Conservation (phyloP, 2,797 vertebrate species). For the Gymnocypris eckloni region DNA sequence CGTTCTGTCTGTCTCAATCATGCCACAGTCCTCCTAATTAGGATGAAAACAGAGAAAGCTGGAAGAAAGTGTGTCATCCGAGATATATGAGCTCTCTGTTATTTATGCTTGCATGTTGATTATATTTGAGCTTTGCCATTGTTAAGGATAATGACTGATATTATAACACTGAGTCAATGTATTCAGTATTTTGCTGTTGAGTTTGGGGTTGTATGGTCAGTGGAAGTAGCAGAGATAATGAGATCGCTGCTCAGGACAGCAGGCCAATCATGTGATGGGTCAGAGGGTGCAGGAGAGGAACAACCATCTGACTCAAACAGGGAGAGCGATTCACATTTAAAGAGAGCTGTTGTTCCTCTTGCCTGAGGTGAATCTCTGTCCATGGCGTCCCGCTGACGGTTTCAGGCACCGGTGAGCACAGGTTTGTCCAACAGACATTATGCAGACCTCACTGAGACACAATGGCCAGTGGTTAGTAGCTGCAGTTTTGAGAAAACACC, state of each 20-base stretch:
- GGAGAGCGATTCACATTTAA: slow-evolving; percentile 62
- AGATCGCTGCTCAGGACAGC: slow-evolving; percentile 29
- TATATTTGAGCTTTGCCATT: not conserved
- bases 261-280: slow-evolving; percentile 54
- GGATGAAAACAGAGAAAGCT: slow-evolving; percentile 38
- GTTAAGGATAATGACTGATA: not conserved
- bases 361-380: slow-evolving; percentile 58
- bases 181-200: slow-evolving; percentile 7
- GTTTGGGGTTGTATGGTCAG: not conserved
- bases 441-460: slow-evolving; percentile 10
- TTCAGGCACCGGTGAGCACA: slow-evolving; percentile 45
- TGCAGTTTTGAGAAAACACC: not conserved
- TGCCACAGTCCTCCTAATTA: slow-evolving; percentile 47
- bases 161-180: not conserved
- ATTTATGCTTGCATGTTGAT: slow-evolving; percentile 17
- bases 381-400: slow-evolving; percentile 53
- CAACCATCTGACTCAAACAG: slow-evolving; percentile 61
- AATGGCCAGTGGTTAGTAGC: not conserved
- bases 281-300: slow-evolving; percentile 43
- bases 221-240: slow-evolving; percentile 19
- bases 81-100: not conserved
- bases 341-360: slow-evolving; percentile 62
- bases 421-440: slow-evolving; percentile 3
- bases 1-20: slow-evolving; percentile 50
- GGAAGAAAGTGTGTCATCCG: slow-evolving; percentile 39